phyloP scores from a whole-genome alignment of 2,888 invertebrate species.

The Caenorhabditis sp. region DNA sequence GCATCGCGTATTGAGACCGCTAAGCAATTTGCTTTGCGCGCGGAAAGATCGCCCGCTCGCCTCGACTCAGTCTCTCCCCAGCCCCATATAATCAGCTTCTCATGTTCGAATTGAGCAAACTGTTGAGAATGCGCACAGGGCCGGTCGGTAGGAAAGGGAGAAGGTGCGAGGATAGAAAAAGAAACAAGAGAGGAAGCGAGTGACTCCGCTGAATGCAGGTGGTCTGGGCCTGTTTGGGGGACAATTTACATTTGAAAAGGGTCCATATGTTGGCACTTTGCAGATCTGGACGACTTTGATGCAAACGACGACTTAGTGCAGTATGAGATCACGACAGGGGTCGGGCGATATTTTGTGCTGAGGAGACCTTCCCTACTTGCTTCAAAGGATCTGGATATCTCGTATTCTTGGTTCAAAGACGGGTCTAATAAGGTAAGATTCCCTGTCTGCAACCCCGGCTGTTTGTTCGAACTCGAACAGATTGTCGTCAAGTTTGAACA shows the following conservation, averaged over 20 bases:
- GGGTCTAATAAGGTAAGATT: constrained; percentile 40
- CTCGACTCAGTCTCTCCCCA: constrained; percentile 14
- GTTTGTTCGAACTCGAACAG: constrained; percentile 14
- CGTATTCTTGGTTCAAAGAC: constrained; percentile 61
- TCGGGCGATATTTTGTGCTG: constrained; percentile 58
- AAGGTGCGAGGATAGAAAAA: constrained; percentile 32
- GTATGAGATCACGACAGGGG: constrained; percentile 55
- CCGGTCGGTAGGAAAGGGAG: constrained; percentile 14
- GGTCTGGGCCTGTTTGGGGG: constrained; percentile 12
- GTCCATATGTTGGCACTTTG: constrained; percentile 40
- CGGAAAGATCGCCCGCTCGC: neutral
- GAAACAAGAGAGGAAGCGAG: constrained; percentile 32
- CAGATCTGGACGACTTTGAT: constrained; percentile 64
- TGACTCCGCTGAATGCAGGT: constrained; percentile 1
- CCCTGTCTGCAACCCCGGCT: neutral
- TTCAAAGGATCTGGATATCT: constrained; percentile 40
- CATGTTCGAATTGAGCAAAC: constrained; percentile 64
- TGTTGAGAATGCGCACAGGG: constrained; percentile 33
- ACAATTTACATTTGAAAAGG: constrained; percentile 20
- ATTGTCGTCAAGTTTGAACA: constrained; percentile 21
- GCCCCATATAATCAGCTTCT: constrained; percentile 58
- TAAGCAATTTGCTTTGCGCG: constrained; percentile 49
- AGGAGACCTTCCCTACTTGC: constrained; percentile 48
- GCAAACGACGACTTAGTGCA: constrained; percentile 45
- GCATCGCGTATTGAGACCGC: constrained; percentile 12